A percentile compares a stretch with the other conserved stretches of the same genome.
phyloP scores from a whole-genome alignment of 1,140 invertebrate genomes.

The Neoseiulus cucumeris region DNA sequence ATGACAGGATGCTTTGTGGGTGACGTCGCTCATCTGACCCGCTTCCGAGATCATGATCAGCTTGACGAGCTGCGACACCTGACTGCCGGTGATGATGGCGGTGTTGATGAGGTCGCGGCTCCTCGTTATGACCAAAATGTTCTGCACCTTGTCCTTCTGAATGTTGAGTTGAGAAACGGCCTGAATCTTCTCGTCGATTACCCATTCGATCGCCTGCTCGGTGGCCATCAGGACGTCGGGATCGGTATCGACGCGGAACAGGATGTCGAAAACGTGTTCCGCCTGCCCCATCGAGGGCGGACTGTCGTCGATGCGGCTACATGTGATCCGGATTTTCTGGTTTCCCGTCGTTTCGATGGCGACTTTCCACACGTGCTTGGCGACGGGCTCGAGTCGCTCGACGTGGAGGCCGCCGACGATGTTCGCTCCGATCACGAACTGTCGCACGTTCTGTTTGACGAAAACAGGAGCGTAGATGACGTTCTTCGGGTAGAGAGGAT shows the following conservation, averaged over 20 bases:
- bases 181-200: slow-evolving; percentile 38
- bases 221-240: slow-evolving; percentile 25
- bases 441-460: background rate
- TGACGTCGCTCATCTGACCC: slow-evolving; percentile 81
- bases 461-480: background rate
- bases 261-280: slow-evolving; percentile 44
- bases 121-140: slow-evolving; percentile 80
- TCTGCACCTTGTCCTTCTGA: slow-evolving; percentile 81
- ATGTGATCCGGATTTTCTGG: slow-evolving; percentile 14
- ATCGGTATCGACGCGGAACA: slow-evolving; percentile 41
- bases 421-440: slow-evolving; percentile 7
- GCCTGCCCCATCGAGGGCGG: slow-evolving; percentile 74
- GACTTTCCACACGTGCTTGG: slow-evolving; percentile 1
- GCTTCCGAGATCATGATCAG: slow-evolving; percentile 82
- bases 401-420: background rate
- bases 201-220: slow-evolving; percentile 34
- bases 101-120: slow-evolving; percentile 65
- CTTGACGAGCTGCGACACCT: slow-evolving; percentile 82
- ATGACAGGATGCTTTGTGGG: slow-evolving; percentile 78
- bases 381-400: background rate
- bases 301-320: slow-evolving; percentile 38
- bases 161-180: slow-evolving; percentile 62
- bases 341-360: slow-evolving; percentile 10
- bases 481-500: background rate
- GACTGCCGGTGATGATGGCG: slow-evolving; percentile 73